Base-by-base conservation (phyloP, 2,888 invertebrate species). In the Vannuccia rotundouncinata region DNA sequence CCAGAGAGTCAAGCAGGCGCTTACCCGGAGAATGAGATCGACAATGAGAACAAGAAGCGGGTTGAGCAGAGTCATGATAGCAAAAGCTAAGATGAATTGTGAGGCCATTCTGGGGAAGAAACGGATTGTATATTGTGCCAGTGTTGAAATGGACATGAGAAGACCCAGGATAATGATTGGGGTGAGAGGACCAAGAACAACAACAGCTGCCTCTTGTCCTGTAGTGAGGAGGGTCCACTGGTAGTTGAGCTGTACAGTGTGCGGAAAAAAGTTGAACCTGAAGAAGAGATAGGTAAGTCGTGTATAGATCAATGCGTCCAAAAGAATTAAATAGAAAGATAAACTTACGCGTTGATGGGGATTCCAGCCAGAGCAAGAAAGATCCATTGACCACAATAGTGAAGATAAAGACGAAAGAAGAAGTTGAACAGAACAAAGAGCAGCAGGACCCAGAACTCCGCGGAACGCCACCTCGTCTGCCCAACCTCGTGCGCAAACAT, bases 391-490 rank as follows among this genome's bases (percentile, higher is more conserved):
- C 85, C 85, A 28, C 85, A 83, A 82, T 87, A 87, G 82, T 87
- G 87, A 30, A 85, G 79, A 82, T 84, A 86, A 82, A 86, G 83
- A 1, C 86, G 81, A 28, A 86, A 78, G 84, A 86, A 87, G 84
- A 86, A 87, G 25, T 84, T 83, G 31, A 86, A 79, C 29, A 85
- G 82, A 78, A 87, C 84, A 83, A 87, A 83, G 74, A 86, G 81
- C 74, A 87, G 78, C 86, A 86, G 86, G 25, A 84, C 85, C 87
- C 87, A 87, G 84, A 87, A 87, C 80, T 87, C 86, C 28, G 85
- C 74, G 81, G 85, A 85, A 1, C 86, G 81, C 86, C 87, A 87
- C 83, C 86, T 85, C 0, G 86, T 85, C 66, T 86, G 81, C 0
- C 87, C 87, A 17, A 87, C 83, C 82, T 87, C 87, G 0, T 86